Base-by-base conservation (phyloP, 2,888 invertebrate genomes). In the Morpho helenor region DNA sequence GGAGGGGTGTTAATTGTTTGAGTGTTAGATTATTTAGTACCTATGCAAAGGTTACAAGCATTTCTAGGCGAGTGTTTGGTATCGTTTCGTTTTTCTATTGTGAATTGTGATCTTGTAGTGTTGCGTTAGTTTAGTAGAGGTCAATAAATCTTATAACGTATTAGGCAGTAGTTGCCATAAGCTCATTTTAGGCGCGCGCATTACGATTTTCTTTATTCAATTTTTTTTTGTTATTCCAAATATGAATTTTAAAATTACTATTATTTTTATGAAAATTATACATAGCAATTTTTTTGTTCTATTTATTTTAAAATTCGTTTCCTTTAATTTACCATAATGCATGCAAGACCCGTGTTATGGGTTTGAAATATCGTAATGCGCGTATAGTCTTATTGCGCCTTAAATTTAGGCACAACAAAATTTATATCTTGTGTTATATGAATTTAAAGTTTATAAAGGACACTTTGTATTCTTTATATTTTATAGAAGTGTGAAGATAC, bases 141-240 rank as follows among this genome's bases (percentile, higher is more conserved):
- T 74, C 72, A 73, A 72, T 72, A 62, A 73, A 71, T 70, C 63
- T 75, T 71, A 67, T 69, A 67, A 73, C 74, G 74, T 76, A 59
- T 55, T 80, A 80, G 85, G 84, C 84, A 75, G 75, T 66, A 66
- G 73, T 80, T 81, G 85, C 82, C 81, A 80, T 85, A 82, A 84
- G 87, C 84, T 84, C 80, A 77, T 80, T 69, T 71, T 76, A 41
- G 46, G 54, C 42, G 48, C 42, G 48, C 76, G 74, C 49, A 39
- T 43, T 49, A 10, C 43, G 44, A n/a, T 31, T 55, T 54, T 53
- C 42, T 8, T 42, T 9, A 23, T 23, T 23, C 4, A 4, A 23
- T 3, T 23, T 23, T n/a, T n/a, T 31, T 5, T 31, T 31, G 1
- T 3, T 31, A 31, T 31, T 31, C 31, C 31, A 31, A 31, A 31